Evolutionary conservation across 2,113 vertebrate genomes (phyloP).

Genomic region (Megaceryle maxima): DNA sequence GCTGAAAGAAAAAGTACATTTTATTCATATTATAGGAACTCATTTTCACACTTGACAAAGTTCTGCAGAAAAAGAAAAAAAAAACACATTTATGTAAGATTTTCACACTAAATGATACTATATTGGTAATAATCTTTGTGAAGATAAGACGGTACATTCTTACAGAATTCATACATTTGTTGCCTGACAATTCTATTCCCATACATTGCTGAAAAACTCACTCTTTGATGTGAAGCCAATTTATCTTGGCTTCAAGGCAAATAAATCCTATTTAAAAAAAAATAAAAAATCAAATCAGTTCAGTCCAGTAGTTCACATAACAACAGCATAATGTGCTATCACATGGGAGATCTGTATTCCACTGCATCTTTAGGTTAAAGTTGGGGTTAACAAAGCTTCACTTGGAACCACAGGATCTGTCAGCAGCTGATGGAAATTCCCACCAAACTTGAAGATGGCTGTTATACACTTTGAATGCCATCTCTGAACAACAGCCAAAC

Average conservation of each 20-base stretch:
- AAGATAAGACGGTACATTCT: neutral
- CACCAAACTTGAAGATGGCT: neutral
- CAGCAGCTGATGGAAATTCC: neutral
- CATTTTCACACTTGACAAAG: conserved; percentile 11
- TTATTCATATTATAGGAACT: conserved; percentile 30
- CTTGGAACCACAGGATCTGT: neutral
- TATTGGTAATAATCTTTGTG: neutral
- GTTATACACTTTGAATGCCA: neutral
- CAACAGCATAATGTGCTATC: neutral
- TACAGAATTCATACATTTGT: neutral
- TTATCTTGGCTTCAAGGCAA: conserved; percentile 20
- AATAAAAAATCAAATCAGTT: neutral
- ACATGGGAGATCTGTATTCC: neutral
- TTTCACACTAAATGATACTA: neutral
- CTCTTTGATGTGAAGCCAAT: conserved; percentile 6
- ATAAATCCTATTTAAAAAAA: neutral
- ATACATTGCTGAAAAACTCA: neutral
- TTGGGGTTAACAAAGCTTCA: neutral
- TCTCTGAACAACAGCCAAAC: neutral
- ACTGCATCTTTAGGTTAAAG: neutral
- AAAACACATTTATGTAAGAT: neutral
- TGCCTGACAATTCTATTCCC: neutral
- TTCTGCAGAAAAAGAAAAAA: neutral
- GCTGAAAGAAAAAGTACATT: conserved; percentile 57
- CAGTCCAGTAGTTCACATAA: neutral